Conservation (phyloP, 92 coral and sea anemone genomes). For the Phenganax stokvisi region DNA sequence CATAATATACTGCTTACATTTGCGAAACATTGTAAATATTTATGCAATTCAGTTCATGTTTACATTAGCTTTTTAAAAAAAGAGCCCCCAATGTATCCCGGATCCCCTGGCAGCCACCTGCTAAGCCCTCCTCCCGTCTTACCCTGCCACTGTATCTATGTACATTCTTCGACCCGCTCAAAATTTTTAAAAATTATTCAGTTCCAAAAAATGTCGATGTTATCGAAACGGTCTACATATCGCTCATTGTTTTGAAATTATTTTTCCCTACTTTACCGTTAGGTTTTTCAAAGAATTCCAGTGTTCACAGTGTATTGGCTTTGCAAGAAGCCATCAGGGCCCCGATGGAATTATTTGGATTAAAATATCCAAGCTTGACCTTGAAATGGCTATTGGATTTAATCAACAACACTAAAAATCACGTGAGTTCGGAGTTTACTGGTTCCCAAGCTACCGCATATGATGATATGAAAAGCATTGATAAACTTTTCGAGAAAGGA, state of each 20-base stretch:
- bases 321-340: slow-evolving; percentile 8
- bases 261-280: background rate
- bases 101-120: too few species aligned
- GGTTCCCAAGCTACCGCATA: slow-evolving; percentile 7
- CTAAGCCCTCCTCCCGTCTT: too few species aligned
- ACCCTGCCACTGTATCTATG: too few species aligned
- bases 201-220: too few species aligned
- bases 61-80: too few species aligned
- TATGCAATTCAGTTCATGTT: too few species aligned
- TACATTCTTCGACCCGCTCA: too few species aligned
- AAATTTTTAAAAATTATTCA: too few species aligned
- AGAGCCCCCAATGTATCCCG: too few species aligned
- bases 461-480: slow-evolving; percentile 45
- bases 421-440: background rate
- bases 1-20: too few species aligned
- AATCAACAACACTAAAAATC: slow-evolving; percentile 30
- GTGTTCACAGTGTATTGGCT: slow-evolving; percentile 42
- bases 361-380: slow-evolving; percentile 41
- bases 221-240: background rate
- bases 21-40: too few species aligned
- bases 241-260: background rate
- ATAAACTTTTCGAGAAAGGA: slow-evolving; percentile 69
- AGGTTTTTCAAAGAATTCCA: slow-evolving; percentile 17
- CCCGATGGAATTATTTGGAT: slow-evolving; percentile 46
- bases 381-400: slow-evolving; percentile 66